Base-by-base conservation (phyloP, 2,888 invertebrate genomes). In the Drosophila macrospina region DNA sequence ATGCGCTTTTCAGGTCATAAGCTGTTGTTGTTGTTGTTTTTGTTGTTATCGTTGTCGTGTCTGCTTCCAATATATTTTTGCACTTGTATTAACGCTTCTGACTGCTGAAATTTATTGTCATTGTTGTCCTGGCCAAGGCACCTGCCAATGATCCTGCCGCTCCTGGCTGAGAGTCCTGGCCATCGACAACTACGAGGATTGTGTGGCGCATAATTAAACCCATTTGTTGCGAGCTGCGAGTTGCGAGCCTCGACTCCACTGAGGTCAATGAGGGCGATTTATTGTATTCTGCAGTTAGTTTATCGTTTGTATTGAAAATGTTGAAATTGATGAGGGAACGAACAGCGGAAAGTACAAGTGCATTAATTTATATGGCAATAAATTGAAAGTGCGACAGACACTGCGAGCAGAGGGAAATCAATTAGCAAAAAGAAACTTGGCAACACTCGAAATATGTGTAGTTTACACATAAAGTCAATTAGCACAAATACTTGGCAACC, bases 191-290 rank as follows among this genome's bases (percentile, higher is more conserved):
- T 30, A 10, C 54, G n/a, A 24, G 16, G 16, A 73, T 60, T 75
- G 57, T 54, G 52, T 64, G 59, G 76, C 62, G 88, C 86, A 88
- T 83, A 83, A 83, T 83, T 83, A 83, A 88, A 88, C 68, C 88
- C 83, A 88, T 83, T 88, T 88, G 80, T 86, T 83, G 74, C 69
- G 41, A 44, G 36, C 37, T 61, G 64, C 78, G 66, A 55, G 1
- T 28, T 8, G 20, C 71, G 42, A 44, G 34, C 37, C 59, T 66
- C 77, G 65, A 54, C 59, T 63, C 48, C 26, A 39, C 28, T 45
- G 44, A 24, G 67, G 69, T 81, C 78, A 59, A 48, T 50, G 56
- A 45, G 74, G 57, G 65, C 80, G 69, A 83, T 83, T 83, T 83
- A 83, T 83, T 83, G 79, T 80, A 64, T 70, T 79, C 79, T 60